Evolutionary conservation across 1,140 invertebrate genomes (phyloP).

Genomic region (Calliphora vicina): DNA sequence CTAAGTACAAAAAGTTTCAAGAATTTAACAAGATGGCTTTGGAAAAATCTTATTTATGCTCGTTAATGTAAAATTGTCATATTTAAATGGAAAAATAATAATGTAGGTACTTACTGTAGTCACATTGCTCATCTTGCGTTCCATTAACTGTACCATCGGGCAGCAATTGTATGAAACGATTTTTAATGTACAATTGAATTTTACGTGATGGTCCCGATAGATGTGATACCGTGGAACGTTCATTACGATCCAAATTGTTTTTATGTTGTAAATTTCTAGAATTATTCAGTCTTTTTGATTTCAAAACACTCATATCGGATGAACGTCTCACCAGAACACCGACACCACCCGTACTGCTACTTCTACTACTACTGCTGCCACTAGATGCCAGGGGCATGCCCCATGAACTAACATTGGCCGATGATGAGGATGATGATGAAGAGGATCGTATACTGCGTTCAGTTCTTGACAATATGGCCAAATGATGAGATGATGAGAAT

Average conservation of each 20-base stretch:
- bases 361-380: slow-evolving; percentile 16
- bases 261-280: slow-evolving; percentile 51
- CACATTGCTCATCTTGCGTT: slow-evolving; percentile 75
- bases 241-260: slow-evolving; percentile 64
- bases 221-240: slow-evolving; percentile 70
- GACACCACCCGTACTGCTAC: background rate
- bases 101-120: slow-evolving; percentile 87
- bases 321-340: slow-evolving; percentile 39
- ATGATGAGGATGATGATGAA: slow-evolving; percentile 38
- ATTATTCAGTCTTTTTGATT: slow-evolving; percentile 63
- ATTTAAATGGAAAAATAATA: too few species aligned
- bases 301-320: slow-evolving; percentile 55
- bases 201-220: slow-evolving; percentile 75
- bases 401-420: background rate
- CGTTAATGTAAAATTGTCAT: too few species aligned
- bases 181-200: slow-evolving; percentile 82
- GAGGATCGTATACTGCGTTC: slow-evolving; percentile 57
- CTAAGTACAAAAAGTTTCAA: too few species aligned
- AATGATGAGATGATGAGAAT: slow-evolving; percentile 48
- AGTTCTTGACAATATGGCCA: slow-evolving; percentile 57
- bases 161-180: slow-evolving; percentile 78
- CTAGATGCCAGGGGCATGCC: too few species aligned
- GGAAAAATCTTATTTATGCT: too few species aligned
- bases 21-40: too few species aligned
- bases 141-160: slow-evolving; percentile 83